Conservation (phyloP, 2,113 vertebrate species). For the Mohoua ochrocephala region DNA sequence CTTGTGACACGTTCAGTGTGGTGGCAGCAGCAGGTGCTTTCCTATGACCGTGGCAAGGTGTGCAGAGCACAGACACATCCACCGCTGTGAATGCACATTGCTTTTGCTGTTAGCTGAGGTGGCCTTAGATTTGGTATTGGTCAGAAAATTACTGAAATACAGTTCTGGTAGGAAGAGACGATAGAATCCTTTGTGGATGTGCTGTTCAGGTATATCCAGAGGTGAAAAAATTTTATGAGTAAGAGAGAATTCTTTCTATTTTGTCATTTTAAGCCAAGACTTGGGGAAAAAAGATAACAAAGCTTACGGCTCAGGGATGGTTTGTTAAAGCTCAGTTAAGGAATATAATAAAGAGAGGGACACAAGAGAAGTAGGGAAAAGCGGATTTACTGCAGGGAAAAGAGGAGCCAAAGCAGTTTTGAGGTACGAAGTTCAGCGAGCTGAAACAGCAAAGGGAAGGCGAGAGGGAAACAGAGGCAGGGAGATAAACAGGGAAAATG, state of each 20-base stretch:
- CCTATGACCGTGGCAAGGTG: neutral
- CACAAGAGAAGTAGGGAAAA: neutral
- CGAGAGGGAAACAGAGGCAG: neutral
- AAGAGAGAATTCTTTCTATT: neutral
- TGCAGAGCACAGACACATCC: rapidly evolving
- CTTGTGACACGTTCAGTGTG: too few relatives aligned
- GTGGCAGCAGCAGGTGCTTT: neutral
- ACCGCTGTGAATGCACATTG: rapidly evolving
- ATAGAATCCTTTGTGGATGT: neutral
- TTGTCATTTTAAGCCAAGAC: neutral
- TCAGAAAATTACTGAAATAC: neutral
- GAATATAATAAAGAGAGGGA: neutral
- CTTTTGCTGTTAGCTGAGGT: neutral
- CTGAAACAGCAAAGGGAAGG: neutral
- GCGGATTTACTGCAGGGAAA: neutral
- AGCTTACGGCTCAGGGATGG: rapidly evolving
- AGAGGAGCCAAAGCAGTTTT: neutral
- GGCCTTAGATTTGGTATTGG: neutral
- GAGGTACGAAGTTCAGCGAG: neutral
- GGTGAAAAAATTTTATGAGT: neutral
- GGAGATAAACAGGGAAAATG: neutral
- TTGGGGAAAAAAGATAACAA: neutral
- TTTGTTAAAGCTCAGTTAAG: neutral
- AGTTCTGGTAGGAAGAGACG: neutral
- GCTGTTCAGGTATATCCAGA: neutral